Conservation (phyloP, 2,113 vertebrate genomes). For the Ahaetulla prasina region DNA sequence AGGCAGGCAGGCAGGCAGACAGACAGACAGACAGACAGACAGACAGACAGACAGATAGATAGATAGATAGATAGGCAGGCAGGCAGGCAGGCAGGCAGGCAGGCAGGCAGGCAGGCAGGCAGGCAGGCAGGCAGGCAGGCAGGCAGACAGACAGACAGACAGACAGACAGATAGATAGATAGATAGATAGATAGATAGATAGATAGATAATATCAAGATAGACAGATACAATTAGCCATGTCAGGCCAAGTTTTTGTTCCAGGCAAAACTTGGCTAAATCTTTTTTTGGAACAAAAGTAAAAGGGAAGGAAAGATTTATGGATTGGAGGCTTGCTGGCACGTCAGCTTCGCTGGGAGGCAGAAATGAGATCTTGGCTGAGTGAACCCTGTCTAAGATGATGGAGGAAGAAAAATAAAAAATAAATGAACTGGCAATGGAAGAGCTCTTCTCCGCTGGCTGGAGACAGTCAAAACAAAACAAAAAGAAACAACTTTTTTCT, state of each 20-base stretch:
- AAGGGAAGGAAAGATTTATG: constrained; percentile 63
- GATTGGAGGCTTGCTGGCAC: constrained; percentile 57
- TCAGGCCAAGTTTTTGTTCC: constrained; percentile 50
- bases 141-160: neutral
- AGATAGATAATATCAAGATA: neutral
- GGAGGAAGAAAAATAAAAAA: constrained; percentile 51
- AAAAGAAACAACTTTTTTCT: constrained; percentile 13
- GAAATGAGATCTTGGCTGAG: constrained; percentile 44
- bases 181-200: neutral
- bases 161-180: neutral
- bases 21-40: neutral
- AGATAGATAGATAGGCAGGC: neutral
- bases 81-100: neutral
- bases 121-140: rapidly evolving
- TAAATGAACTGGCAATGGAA: constrained; percentile 35
- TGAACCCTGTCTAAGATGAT: constrained; percentile 11
- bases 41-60: neutral
- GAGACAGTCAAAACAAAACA: constrained; percentile 43
- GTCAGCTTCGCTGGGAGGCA: constrained; percentile 48
- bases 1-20: no score
- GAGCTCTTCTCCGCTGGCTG: constrained; percentile 49
- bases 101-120: no score
- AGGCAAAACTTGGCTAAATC: constrained; percentile 54
- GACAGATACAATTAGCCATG: constrained; percentile 6
- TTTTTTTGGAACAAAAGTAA: constrained; percentile 54